Base-by-base conservation (phyloP, 2,113 vertebrate genomes). In the Mandrillus leucophaeus region DNA sequence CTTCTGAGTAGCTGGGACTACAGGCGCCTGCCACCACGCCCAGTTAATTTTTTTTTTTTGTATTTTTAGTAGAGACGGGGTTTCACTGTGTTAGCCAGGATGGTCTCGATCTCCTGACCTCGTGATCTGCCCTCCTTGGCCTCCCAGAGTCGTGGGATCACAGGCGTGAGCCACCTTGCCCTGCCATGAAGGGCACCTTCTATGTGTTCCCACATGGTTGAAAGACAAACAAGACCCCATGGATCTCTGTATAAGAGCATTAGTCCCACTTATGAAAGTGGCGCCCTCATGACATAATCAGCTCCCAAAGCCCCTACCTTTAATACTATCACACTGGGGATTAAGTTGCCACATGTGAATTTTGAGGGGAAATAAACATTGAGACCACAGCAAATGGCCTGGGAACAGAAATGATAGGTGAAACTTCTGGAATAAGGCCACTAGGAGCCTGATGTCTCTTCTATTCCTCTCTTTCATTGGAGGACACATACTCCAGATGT, bases 21-120 rank as follows among this genome's bases (percentile, higher is more conserved):
- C 52, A 55, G 52, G 52, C 0, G 0, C 52, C 52, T 18, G 18
- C 17, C 6, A 55, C 17, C 52, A 55, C 0, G 2, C 52, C 52
- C 52, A 20, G 52, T 6, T 55, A 55, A 55, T 55, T 38, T 38
- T 55, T 18, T 55, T 18, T 55, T 17, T 55, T 18, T 55, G 6
- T 20, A 20, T 55, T 55, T 55, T 55, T 55, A 55, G 52, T 55
- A 55, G 52, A 55, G 52, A 20, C 2, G 18, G 17, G 18, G 52
- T 55, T 55, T 55, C 18, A 55, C 52, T 55, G 52, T 55, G 52
- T 20, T 55, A 55, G 52, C 52, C 52, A 55, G 52, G 52, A 55
- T 20, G 6, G 52, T 55, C 18, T 55, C 17, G 52, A 55, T 55
- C 52, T 55, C 52, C 18, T 55, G 52, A 55, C 52, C 18, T 55